phyloP scores from a whole-genome alignment of 30 jellyfish, hydroid and myxozoan genomes.

The Chironex yamaguchii region DNA sequence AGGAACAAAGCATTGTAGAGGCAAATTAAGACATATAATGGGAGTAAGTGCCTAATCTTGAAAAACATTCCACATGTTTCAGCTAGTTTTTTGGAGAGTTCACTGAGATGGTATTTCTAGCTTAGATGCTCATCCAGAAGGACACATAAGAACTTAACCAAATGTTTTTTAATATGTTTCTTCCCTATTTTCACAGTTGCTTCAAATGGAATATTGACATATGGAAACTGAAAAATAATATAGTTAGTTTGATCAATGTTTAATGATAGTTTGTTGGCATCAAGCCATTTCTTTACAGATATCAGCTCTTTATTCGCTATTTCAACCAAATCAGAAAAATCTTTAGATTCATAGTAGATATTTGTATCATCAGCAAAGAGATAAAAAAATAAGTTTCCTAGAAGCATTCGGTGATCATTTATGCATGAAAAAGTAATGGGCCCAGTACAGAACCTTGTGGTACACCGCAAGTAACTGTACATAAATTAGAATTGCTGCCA shows the following conservation, averaged over 20 bases:
- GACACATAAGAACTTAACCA: too few relatives aligned
- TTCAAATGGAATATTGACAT: too few relatives aligned
- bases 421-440: conserved; percentile 13
- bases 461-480: conserved; percentile 37
- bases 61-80: too few relatives aligned
- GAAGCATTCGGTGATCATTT: conserved; percentile 16
- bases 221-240: conserved; percentile 9
- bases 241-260: conserved; percentile 24
- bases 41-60: too few relatives aligned
- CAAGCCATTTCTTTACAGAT: conserved; percentile 13
- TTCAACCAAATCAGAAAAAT: not conserved
- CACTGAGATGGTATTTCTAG: too few relatives aligned
- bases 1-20: conserved; percentile 16
- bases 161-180: too few relatives aligned
- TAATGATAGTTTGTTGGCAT: conserved; percentile 13
- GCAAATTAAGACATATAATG: too few relatives aligned
- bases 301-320: conserved; percentile 10
- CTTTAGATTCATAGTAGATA: conserved; percentile 32
- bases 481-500: not conserved
- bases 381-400: conserved; percentile 8
- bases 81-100: too few relatives aligned
- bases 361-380: conserved; percentile 45
- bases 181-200: too few relatives aligned
- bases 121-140: too few relatives aligned
- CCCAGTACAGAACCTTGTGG: conserved; percentile 53